Evolutionary conservation across 2,113 vertebrate species (phyloP).

Genomic region (Tachysurus fulvidraco): DNA sequence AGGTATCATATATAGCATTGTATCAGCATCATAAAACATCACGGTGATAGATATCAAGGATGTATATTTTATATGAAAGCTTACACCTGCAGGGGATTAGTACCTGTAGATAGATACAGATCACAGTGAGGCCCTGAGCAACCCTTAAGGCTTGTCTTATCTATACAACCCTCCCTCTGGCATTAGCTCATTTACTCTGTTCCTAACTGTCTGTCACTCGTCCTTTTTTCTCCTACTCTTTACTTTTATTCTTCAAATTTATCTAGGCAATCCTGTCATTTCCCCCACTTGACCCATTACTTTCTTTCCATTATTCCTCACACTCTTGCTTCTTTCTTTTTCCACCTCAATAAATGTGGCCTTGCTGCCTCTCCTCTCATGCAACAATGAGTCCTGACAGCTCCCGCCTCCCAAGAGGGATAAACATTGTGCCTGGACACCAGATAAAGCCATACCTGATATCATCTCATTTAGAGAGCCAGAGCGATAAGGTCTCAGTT

Average conservation of each 20-base stretch:
- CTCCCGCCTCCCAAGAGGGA: conserved; percentile 59
- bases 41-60: not conserved
- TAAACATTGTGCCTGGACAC: conserved; percentile 62
- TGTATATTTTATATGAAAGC: not conserved
- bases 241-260: conserved; percentile 13
- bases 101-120: conserved; percentile 4
- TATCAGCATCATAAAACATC: not conserved
- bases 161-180: conserved; percentile 16
- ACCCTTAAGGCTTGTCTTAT: conserved; percentile 28
- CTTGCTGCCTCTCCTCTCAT: conserved; percentile 56
- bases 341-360: conserved; percentile 7
- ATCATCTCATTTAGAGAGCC: conserved; percentile 56
- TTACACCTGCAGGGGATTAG: not conserved
- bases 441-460: conserved; percentile 66
- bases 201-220: conserved; percentile 2
- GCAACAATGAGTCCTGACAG: conserved; percentile 68
- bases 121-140: conserved; percentile 29
- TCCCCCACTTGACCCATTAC: conserved; percentile 18
- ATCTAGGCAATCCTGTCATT: conserved; percentile 31
- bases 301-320: conserved; percentile 25
- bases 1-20: not conserved
- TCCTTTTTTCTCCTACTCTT: not conserved
- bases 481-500: conserved; percentile 34
- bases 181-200: conserved; percentile 24
- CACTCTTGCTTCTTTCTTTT: conserved; percentile 7